Evolutionary conservation across 2,113 vertebrate species (phyloP), one percentile per base, ranked within the genome.

Genomic region (Chroicocephalus ridibundus): DNA sequence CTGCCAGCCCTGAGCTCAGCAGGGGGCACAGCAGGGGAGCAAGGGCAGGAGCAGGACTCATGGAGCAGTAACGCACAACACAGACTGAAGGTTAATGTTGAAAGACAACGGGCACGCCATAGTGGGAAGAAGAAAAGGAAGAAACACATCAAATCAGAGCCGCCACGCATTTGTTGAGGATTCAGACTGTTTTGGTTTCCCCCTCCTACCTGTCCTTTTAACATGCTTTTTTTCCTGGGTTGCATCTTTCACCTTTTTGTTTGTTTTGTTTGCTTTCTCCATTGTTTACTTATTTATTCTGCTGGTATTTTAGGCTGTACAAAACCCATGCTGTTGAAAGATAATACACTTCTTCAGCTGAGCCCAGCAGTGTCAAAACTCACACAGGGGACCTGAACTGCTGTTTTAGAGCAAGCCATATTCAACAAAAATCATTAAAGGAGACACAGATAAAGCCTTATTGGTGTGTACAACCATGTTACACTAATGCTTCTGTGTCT

Each of bases 351-450:
- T 58, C 66, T 83, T 91, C 69, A 84, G 26, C 65, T 82, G 58
- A 82, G 57, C 58, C 34, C 42, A 55, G n/a, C 4, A 5, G 34
- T 60, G 70, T 82, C 70, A 87, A 82, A 89, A 90, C 7, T 79
- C 65, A 72, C 74, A 68, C 49, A 52, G 18, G 29, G 51, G 49
- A 87, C 54, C 36, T 61, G 61, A 86, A 61, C n/a, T 58, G 58
- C 83, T 77, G 12, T 76, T 91, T 79, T 77, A 91, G 51, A 93
- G 82, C 78, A 76, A 76, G 66, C 29, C 31, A 62, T 65, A 69
- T 65, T 74, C 82, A 91, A 84, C 36, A 93, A 83, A 89, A 93
- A 77, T 80, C 49, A 72, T 93, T 91, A 85, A 74, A 91, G 32
- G 14, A 93, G 52, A 57, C 42, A 54, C 13, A 60, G 84, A 85